Conservation (phyloP, 1,140 invertebrate genomes). For the Theocolax elegans region DNA sequence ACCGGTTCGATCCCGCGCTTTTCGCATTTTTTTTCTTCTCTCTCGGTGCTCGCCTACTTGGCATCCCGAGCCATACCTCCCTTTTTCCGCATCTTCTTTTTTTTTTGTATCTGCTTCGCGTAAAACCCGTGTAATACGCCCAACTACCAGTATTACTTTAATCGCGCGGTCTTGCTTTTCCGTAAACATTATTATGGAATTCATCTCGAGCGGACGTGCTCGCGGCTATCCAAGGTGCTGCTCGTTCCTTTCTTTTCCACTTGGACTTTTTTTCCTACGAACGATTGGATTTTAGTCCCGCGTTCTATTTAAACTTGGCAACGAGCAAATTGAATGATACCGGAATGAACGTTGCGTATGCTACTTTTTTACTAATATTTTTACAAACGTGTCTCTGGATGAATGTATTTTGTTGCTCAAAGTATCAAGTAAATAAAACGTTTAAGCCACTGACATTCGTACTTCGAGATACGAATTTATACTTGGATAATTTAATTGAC, state of each 20-base stretch:
- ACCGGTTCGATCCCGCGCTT: slow-evolving; percentile 27
- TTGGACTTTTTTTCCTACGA: background rate
- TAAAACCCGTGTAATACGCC: slow-evolving; percentile 4
- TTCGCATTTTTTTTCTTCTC: background rate
- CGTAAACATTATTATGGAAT: slow-evolving; percentile 23
- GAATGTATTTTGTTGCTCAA: no score
- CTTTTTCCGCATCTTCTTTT: background rate
- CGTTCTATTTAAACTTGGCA: slow-evolving; percentile 6
- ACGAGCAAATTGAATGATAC: slow-evolving; percentile 7
- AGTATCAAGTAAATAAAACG: no score
- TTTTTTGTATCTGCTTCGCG: background rate
- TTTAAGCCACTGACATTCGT: no score
- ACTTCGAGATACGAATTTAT: no score
- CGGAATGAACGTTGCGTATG: slow-evolving; percentile 10
- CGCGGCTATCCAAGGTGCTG: background rate
- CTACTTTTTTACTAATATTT: slow-evolving; percentile 4
- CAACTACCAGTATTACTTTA: slow-evolving; percentile 26
- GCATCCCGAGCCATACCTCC: background rate
- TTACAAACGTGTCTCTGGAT: background rate
- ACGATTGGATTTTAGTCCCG: background rate
- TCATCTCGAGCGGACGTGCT: slow-evolving; percentile 8
- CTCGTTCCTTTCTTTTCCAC: background rate
- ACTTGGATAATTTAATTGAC: no score
- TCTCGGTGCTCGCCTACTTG: background rate
- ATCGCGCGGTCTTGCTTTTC: slow-evolving; percentile 20